Conservation (phyloP, 2,113 vertebrate genomes). For the Nannobrachium achirus region DNA sequence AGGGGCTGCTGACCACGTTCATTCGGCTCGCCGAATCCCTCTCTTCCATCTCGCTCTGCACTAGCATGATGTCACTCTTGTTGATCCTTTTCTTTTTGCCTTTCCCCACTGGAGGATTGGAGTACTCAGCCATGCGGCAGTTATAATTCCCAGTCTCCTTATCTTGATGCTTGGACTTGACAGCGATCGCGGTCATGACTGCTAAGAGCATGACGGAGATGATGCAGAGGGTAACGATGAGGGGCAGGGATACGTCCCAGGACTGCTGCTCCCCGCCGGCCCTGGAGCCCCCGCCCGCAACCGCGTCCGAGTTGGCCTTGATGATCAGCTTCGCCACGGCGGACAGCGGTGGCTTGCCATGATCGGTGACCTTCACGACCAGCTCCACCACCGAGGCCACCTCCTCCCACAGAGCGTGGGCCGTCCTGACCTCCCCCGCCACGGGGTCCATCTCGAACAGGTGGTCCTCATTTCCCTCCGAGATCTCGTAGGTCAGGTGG, state of each 20-base stretch:
- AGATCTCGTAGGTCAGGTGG: conserved; percentile 95
- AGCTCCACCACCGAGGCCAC: conserved; percentile 93
- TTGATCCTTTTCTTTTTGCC: conserved; percentile 96
- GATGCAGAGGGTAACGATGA: conserved; percentile 97
- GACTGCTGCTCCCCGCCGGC: conserved; percentile 90
- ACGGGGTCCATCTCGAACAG: conserved; percentile 95
- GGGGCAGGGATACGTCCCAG: conserved; percentile 96
- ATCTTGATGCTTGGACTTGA: conserved; percentile 98
- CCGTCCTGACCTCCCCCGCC: conserved; percentile 93
- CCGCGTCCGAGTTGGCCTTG: conserved; percentile 87
- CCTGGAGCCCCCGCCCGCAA: conserved; percentile 86
- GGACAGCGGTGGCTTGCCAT: conserved; percentile 95
- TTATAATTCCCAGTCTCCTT: conserved; percentile 99
- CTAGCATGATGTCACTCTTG: conserved; percentile 99
- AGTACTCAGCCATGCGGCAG: conserved; percentile 98
- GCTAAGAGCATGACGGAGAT: conserved; percentile 97
- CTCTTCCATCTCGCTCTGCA: conserved; percentile 98
- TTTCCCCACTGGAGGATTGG: conserved; percentile 96
- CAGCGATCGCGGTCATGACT: conserved; percentile 98
- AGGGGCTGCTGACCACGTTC: conserved; percentile 99
- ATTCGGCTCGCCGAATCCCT: conserved; percentile 97
- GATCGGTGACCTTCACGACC: conserved; percentile 96
- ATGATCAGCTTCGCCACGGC: conserved; percentile 97
- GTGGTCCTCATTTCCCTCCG: conserved; percentile 95
- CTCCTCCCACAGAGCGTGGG: conserved; percentile 95